Conservation (phyloP, 1,140 invertebrate genomes). For the Drosophila santomea region DNA sequence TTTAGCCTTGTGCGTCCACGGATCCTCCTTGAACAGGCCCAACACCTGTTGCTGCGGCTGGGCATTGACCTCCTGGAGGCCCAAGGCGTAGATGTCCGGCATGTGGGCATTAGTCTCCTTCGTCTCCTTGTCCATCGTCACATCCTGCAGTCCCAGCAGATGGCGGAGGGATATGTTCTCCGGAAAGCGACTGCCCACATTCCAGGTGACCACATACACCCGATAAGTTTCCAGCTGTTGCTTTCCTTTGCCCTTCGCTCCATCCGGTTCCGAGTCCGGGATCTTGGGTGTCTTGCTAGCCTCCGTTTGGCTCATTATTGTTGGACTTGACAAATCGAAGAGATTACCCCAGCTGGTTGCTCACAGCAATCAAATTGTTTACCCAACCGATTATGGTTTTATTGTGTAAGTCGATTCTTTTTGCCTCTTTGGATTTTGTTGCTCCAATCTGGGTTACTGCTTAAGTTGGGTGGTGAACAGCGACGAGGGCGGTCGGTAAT, state of each 20-base stretch:
- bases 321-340: background rate
- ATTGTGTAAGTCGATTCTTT: conserved; percentile 1
- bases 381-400: conserved; percentile 3
- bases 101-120: conserved; percentile 85
- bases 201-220: conserved; percentile 93
- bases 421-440: background rate
- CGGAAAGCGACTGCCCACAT: conserved; percentile 92
- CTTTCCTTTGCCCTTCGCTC: conserved; percentile 24
- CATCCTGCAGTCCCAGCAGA: conserved; percentile 88
- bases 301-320: conserved; percentile 50
- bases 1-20: conserved; percentile 92
- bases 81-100: conserved; percentile 93
- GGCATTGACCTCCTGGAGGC: conserved; percentile 95
- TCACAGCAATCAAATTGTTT: conserved; percentile 16
- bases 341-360: conserved; percentile 10
- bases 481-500: conserved; percentile 2
- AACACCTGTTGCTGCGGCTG: conserved; percentile 93
- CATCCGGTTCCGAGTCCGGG: conserved; percentile 25
- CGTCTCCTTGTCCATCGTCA: conserved; percentile 10
- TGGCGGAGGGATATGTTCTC: conserved; percentile 88
- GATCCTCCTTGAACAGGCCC: conserved; percentile 92
- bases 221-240: conserved; percentile 69
- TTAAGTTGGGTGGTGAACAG: background rate
- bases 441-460: background rate
- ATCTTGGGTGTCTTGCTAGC: background rate